phyloP scores from a whole-genome alignment of 92 coral and sea anemone genomes.

The Diadumene lineata region DNA sequence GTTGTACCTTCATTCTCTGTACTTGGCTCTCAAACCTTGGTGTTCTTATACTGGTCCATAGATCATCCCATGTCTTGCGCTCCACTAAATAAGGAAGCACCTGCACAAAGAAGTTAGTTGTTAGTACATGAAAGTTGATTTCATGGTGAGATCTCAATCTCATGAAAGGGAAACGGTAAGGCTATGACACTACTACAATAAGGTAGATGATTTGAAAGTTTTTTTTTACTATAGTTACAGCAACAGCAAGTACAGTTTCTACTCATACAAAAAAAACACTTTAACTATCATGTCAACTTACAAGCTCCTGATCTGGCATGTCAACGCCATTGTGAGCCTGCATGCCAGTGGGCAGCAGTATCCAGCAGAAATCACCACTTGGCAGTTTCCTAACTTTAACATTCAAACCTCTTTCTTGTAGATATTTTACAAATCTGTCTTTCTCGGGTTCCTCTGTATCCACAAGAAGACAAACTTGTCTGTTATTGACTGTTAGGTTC shows the following conservation, averaged over 20 bases:
- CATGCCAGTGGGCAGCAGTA: conserved; percentile 55
- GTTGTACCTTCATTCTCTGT: conserved; percentile 57
- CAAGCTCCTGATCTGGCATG: conserved; percentile 69
- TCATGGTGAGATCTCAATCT: too few species aligned
- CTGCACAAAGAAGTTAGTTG: too few species aligned
- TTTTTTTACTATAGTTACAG: too few species aligned
- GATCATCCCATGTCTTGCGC: conserved; percentile 69
- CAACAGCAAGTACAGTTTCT: too few species aligned
- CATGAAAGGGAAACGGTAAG: too few species aligned
- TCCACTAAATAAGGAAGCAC: conserved; percentile 66
- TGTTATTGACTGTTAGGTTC: conserved; percentile 43
- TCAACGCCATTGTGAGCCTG: conserved; percentile 46
- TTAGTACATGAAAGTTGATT: too few species aligned
- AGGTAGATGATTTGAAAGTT: too few species aligned
- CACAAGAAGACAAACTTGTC: conserved; percentile 68
- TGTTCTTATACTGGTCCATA: conserved; percentile 56
- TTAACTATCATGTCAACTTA: neutral
- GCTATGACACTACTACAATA: too few species aligned
- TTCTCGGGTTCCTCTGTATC: conserved; percentile 64
- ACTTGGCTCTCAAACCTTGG: conserved; percentile 63
- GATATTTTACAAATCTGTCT: conserved; percentile 64
- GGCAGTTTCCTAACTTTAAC: conserved; percentile 55
- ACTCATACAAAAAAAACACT: too few species aligned
- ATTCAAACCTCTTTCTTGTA: conserved; percentile 52
- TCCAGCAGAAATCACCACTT: conserved; percentile 65